Evolutionary conservation across 2,113 vertebrate species (phyloP), one percentile per base, ranked within the genome.

Genomic region (Halichoeres trimaculatus): DNA sequence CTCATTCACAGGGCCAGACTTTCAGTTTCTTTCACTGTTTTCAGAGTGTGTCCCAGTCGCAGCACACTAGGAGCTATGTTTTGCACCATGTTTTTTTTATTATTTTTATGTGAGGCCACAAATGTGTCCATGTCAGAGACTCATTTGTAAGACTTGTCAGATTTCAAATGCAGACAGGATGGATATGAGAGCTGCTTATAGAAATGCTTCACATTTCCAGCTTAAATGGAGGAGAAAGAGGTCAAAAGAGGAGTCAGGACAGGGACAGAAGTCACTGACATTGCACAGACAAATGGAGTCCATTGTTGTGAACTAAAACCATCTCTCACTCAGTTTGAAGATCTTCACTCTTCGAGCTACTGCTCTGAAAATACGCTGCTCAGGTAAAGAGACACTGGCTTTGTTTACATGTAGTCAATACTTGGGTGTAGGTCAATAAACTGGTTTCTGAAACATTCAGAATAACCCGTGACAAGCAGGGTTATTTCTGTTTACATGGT

Each of bases 321-420:
- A 64, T 87, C 40, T 20, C 34, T 76, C 45, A 57, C 72, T 76
- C 53, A 35, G 70, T 68, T 71, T 14, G 35, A 74, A 74, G 76
- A 76, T 62, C 20, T 62, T 59, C 68, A 73, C 80, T 89, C 79
- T 74, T 36, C 71, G 38, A 80, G 60, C 58, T 23, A n/a, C n/a
- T n/a, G 74, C 52, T 73, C 54, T 79, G 78, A 68, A 86, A 82
- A 76, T n/a, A 1, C 23, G 53, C 57, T 56, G 70, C 58, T 74
- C 69, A 70, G 71, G 79, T 85, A 89, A 88, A 77, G 56, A 80
- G 51, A 69, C 20, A 14, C n/a, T n/a, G n/a, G n/a, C n/a, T n/a
- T n/a, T n/a, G n/a, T n/a, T n/a, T n/a, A n/a, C n/a, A n/a, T n/a
- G n/a, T n/a, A n/a, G n/a, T n/a, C n/a, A n/a, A n/a, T n/a, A n/a